Evolutionary conservation across 2,113 vertebrate species (phyloP).

Genomic region (Barnardius zonarius): DNA sequence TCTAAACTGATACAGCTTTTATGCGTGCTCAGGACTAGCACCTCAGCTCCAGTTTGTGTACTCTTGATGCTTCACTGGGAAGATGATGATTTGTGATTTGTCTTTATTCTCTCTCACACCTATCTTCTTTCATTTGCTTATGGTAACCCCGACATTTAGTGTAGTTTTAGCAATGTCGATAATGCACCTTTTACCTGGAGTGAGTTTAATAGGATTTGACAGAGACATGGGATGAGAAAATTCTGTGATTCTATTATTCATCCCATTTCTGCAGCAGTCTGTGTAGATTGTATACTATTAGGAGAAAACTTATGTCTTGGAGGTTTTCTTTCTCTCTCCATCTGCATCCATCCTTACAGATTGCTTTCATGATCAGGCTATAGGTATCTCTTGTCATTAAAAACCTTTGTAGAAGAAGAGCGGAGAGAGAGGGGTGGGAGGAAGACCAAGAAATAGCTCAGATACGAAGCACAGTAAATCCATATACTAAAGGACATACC

Average conservation of each 20-base stretch:
- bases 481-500: not conserved
- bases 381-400: not conserved
- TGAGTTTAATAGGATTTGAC: slow-evolving; percentile 57
- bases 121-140: slow-evolving; percentile 31
- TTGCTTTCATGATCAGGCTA: not conserved
- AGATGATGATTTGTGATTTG: slow-evolving; percentile 45
- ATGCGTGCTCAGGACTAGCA: slow-evolving; percentile 2
- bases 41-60: not conserved
- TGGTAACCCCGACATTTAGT: not conserved
- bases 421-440: not conserved
- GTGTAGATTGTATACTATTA: slow-evolving; percentile 25
- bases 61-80: not conserved
- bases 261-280: slow-evolving; percentile 29
- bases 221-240: slow-evolving; percentile 37
- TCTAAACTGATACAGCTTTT: not conserved
- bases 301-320: not conserved
- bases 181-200: slow-evolving; percentile 44
- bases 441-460: not conserved
- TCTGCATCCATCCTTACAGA: not conserved
- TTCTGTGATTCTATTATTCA: slow-evolving; percentile 55
- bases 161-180: slow-evolving; percentile 40
- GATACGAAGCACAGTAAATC: not conserved
- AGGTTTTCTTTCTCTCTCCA: not conserved
- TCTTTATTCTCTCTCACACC: slow-evolving; percentile 18
- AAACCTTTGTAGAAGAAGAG: not conserved